These are phyloP conservation scores for Sebastes fasciatus DNA, from an alignment of 2,113 vertebrate species.

Conservation along the genomic window DNA sequence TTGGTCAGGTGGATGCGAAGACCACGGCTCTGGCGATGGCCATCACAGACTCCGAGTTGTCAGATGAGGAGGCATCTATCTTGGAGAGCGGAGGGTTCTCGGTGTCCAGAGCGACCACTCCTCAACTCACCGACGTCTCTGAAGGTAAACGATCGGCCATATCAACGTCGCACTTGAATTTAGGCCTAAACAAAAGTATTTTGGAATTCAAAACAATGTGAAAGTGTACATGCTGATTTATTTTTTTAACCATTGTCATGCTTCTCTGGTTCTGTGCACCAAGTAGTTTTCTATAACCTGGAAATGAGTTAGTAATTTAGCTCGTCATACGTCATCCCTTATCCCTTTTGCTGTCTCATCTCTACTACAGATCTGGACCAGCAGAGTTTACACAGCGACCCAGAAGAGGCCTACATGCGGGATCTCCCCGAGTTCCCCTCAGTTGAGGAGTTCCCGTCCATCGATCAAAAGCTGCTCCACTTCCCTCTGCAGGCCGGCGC, in stretches of 20 bases:
- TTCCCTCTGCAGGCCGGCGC: slow-evolving; percentile 60
- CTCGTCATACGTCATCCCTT: too few relatives aligned
- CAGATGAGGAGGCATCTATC: slow-evolving; percentile 97
- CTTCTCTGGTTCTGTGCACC: too few relatives aligned
- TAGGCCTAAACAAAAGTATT: too few relatives aligned
- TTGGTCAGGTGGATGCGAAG: slow-evolving; percentile 81
- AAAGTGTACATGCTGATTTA: too few relatives aligned
- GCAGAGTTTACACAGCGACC: slow-evolving; percentile 93
- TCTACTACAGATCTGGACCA: slow-evolving; percentile 92
- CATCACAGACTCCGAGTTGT: slow-evolving; percentile 98
- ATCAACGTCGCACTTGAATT: background rate
- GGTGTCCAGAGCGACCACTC: slow-evolving; percentile 96
- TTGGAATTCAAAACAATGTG: too few relatives aligned
- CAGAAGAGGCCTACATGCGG: slow-evolving; percentile 90
- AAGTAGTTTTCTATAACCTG: too few relatives aligned
- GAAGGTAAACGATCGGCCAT: slow-evolving; percentile 85
- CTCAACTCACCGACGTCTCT: slow-evolving; percentile 93
- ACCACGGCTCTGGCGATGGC: slow-evolving; percentile 96
- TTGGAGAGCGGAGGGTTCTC: slow-evolving; percentile 98
- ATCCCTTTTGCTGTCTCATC: background rate
- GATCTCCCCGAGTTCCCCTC: slow-evolving; percentile 91
- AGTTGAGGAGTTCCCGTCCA: slow-evolving; percentile 86
- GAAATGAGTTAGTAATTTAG: too few relatives aligned
- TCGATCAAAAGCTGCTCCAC: slow-evolving; percentile 83
- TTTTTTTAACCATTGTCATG: too few relatives aligned